phyloP scores from a whole-genome alignment of 2,113 vertebrate species.

The Xiphorhynchus elegans region DNA sequence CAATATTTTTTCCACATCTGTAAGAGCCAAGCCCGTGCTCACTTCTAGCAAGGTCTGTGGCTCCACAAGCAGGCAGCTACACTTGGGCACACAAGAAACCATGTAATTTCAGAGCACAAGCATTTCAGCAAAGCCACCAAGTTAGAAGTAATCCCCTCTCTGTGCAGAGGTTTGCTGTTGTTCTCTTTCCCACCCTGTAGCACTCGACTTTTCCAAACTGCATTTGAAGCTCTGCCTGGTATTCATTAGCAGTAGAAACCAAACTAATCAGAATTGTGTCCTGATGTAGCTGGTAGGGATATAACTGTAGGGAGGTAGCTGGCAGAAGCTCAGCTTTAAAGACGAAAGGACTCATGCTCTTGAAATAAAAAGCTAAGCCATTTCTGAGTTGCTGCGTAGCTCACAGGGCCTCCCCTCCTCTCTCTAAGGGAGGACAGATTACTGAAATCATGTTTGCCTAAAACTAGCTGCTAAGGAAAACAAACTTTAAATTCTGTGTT shows the following conservation, averaged over 20 bases:
- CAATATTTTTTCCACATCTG: background rate
- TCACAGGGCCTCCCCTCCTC: background rate
- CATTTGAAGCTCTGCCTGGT: background rate
- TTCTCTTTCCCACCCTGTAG: background rate
- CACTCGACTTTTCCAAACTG: background rate
- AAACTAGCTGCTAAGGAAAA: background rate
- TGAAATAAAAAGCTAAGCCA: background rate
- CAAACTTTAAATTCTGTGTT: background rate
- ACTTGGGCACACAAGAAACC: background rate
- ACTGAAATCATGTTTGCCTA: background rate
- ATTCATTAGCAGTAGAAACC: slow-evolving; percentile 1
- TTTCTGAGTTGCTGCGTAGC: background rate
- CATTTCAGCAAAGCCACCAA: background rate
- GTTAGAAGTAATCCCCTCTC: background rate
- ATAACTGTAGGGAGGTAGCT: background rate
- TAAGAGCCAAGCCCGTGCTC: background rate
- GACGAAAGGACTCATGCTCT: background rate
- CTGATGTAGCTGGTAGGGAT: background rate
- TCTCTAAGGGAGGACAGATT: background rate
- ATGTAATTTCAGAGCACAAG: background rate
- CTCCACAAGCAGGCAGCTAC: background rate
- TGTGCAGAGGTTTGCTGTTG: accelerated
- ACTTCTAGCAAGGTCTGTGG: background rate
- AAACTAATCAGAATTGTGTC: background rate
- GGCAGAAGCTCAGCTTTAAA: background rate